Percentiles rank a stretch among this genome's conserved stretches.
These are phyloP conservation scores for Chymomyza costata DNA, from an alignment of 1,140 invertebrate genomes.

Conservation along the genomic window DNA sequence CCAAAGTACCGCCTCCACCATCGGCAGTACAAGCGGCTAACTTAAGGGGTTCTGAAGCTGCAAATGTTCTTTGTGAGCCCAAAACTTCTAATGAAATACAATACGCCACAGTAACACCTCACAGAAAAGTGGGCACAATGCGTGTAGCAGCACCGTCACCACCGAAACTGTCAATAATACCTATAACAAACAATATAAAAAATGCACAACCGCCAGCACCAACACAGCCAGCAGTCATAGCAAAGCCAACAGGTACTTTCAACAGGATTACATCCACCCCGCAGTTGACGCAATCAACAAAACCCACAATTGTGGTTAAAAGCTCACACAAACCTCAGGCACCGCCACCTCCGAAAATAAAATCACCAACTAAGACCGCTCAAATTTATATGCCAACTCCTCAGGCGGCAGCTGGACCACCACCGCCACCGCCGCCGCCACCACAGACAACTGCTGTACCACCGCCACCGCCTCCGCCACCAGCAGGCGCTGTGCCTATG, in stretches of 20 bases:
- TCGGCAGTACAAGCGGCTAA: constrained; percentile 46
- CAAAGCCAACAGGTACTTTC: too few species aligned
- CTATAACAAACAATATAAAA: too few species aligned
- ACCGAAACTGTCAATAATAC: constrained; percentile 51
- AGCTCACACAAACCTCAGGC: background rate
- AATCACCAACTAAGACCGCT: too few species aligned
- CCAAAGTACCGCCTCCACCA: constrained; percentile 53
- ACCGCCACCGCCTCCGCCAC: constrained; percentile 34
- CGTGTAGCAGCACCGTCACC: constrained; percentile 37
- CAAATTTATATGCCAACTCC: too few species aligned
- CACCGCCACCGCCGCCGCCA: constrained; percentile 16
- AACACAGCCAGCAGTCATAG: constrained; percentile 40
- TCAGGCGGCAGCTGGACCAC: constrained; percentile 12
- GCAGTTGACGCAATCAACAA: too few species aligned
- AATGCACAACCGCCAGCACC: constrained; percentile 50
- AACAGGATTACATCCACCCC: too few species aligned
- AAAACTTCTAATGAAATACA: constrained; percentile 21
- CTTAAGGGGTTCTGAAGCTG: too few species aligned
- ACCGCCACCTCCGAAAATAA: background rate
- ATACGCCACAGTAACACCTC: constrained; percentile 48
- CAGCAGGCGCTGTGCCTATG: constrained; percentile 7
- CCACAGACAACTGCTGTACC: constrained; percentile 8
- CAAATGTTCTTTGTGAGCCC: too few species aligned
- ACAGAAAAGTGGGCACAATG: constrained; percentile 47
- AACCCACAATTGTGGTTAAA: too few species aligned